Percentiles rank a stretch among this genome's conserved stretches.
phyloP scores from a whole-genome alignment of 2,113 vertebrate species.

The Sorex araneus region DNA sequence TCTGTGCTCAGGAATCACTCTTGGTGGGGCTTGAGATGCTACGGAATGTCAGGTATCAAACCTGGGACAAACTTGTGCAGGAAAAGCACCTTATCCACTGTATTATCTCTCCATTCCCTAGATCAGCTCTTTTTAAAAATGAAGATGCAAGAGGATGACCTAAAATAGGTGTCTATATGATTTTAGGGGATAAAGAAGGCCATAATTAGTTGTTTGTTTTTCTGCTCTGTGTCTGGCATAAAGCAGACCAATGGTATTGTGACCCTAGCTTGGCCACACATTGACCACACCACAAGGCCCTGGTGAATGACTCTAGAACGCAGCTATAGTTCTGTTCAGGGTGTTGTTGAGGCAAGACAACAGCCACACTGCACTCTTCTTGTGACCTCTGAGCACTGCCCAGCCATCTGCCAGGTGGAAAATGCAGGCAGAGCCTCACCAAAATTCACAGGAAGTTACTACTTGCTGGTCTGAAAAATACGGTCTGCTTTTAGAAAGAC shows the following conservation, averaged over 20 bases:
- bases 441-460: background rate
- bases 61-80: too few species aligned
- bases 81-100: too few species aligned
- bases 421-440: background rate
- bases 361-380: background rate
- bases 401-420: background rate
- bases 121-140: slow-evolving; percentile 36
- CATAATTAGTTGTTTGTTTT: background rate
- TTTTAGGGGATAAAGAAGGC: background rate
- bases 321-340: background rate
- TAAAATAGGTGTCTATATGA: background rate
- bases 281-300: background rate
- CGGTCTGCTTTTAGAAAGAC: background rate
- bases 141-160: background rate
- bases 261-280: background rate
- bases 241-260: background rate
- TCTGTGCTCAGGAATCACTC: too few species aligned
- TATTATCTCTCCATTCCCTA: too few species aligned
- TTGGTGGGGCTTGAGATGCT: background rate
- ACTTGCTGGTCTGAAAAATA: background rate
- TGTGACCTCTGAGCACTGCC: background rate
- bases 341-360: background rate
- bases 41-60: too few species aligned
- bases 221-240: background rate
- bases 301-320: background rate